Conservation (phyloP, 2,797 vertebrate species). For the Siniperca scherzeri region DNA sequence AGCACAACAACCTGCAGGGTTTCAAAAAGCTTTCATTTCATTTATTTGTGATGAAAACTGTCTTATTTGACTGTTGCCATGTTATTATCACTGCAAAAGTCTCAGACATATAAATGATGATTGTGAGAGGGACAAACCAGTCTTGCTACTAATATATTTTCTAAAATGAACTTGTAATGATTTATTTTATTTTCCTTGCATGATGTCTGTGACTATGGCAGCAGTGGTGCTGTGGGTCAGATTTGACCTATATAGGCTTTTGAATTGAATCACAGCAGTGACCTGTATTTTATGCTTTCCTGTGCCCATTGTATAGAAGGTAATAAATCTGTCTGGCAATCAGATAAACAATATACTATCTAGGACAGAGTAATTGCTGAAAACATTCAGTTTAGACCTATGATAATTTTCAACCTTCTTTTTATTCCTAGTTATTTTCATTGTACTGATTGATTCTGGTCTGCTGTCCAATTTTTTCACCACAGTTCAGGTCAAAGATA, state of each 20-base stretch:
- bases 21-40: neutral
- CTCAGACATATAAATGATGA: neutral
- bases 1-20: neutral
- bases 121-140: neutral
- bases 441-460: no score
- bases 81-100: neutral
- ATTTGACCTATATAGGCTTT: slow-evolving; percentile 43
- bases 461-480: no score
- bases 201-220: slow-evolving; percentile 22
- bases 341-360: slow-evolving; percentile 46
- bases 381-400: slow-evolving; percentile 25
- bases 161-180: neutral
- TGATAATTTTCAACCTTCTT: no score
- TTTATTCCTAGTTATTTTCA: no score
- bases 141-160: neutral
- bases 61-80: neutral
- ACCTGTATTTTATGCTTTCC: slow-evolving; percentile 54
- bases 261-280: slow-evolving; percentile 48
- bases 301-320: slow-evolving; percentile 35
- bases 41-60: neutral
- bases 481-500: no score
- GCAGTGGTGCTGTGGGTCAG: slow-evolving; percentile 2
- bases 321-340: slow-evolving; percentile 50
- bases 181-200: neutral
- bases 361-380: slow-evolving; percentile 42